Percentiles rank a stretch among this genome's conserved stretches.
Evolutionary conservation across 2,888 invertebrate species (phyloP).

Genomic region (Trichogramma evanescens): DNA sequence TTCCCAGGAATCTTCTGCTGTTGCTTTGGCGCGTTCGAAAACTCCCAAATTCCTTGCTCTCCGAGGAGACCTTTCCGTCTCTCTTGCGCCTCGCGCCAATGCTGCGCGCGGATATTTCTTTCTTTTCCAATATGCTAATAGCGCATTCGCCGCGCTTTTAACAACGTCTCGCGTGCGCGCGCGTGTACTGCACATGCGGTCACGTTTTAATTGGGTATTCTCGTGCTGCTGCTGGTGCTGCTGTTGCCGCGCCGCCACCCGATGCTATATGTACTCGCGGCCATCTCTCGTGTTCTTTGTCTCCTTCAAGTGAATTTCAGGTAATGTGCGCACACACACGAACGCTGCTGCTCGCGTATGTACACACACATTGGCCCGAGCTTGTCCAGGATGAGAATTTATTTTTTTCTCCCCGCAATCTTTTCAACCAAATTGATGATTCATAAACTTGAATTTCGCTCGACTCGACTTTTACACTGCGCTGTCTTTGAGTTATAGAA

Average conservation of each 20-base stretch:
- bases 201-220: slow-evolving; percentile 23
- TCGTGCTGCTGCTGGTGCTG: slow-evolving; percentile 13
- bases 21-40: not conserved
- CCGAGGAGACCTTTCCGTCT: not conserved
- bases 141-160: slow-evolving; percentile 7
- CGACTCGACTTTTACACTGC: no score
- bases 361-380: no score
- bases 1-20: slow-evolving; percentile 18
- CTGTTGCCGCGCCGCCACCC: not conserved
- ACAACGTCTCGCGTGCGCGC: slow-evolving; percentile 15
- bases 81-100: no score
- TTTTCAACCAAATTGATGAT: no score
- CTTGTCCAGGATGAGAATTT: no score
- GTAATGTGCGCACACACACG: no score
- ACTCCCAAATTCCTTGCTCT: slow-evolving; percentile 17
- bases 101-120: not conserved
- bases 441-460: no score
- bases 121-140: slow-evolving; percentile 23
- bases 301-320: not conserved
- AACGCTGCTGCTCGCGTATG: no score
- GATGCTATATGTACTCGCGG: no score
- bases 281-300: not conserved
- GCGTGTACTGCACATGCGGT: not conserved
- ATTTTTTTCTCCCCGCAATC: no score
- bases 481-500: no score